phyloP scores from a whole-genome alignment of 1,140 invertebrate species.

The Lepidurus apus region DNA sequence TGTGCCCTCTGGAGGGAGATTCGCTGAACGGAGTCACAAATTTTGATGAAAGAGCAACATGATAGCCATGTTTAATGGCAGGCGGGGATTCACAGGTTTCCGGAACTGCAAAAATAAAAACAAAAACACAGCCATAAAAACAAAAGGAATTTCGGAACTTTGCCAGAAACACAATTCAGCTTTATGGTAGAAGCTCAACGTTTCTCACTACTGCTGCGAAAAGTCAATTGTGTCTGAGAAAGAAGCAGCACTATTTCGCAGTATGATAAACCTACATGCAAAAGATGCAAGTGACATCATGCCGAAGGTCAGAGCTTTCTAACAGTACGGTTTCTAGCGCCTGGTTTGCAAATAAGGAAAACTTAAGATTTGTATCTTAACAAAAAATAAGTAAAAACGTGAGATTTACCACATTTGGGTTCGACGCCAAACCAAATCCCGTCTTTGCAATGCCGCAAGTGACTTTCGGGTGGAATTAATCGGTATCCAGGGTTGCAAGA shows the following conservation, averaged over 20 bases:
- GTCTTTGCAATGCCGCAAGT: slow-evolving; percentile 14
- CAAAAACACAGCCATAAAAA: not conserved
- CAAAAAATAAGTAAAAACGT: not conserved
- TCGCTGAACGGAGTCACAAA: not conserved
- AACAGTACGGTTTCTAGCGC: not conserved
- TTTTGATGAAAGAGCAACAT: not conserved
- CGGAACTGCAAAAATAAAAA: not conserved
- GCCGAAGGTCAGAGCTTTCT: not conserved
- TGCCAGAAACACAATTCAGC: not conserved
- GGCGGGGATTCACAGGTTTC: not conserved
- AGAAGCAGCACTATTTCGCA: not conserved
- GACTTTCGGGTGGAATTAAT: slow-evolving; percentile 26
- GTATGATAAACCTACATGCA: not conserved
- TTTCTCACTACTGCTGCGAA: not conserved
- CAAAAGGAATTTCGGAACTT: not conserved
- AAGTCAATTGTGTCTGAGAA: slow-evolving; percentile 1
- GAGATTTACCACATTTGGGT: slow-evolving; percentile 26
- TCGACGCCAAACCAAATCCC: slow-evolving; percentile 21
- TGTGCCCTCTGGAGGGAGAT: not conserved
- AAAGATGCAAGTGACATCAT: not conserved
- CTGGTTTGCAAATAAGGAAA: too few relatives aligned
- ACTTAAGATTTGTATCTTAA: not conserved
- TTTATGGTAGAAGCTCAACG: not conserved
- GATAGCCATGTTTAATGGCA: not conserved
- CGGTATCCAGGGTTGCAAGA: slow-evolving; percentile 19